Evolutionary conservation across 2,113 vertebrate species (phyloP).

Genomic region (Mus spicilegus): DNA sequence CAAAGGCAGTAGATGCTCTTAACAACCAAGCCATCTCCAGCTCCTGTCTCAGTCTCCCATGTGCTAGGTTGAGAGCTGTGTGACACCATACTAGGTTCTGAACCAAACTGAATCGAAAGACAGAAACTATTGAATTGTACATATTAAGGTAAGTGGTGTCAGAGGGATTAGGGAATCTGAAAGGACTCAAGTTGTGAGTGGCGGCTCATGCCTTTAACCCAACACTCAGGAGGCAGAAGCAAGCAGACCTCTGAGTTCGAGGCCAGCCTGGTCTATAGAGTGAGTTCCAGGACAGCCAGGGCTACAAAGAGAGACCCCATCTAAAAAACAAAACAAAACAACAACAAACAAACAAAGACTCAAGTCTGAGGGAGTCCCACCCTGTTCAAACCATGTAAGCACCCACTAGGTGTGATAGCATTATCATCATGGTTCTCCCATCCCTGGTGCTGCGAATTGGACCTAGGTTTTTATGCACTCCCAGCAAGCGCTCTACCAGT

Average conservation of each 20-base stretch:
- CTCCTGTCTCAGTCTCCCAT: not conserved
- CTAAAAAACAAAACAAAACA: not conserved
- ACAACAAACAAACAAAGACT: not conserved
- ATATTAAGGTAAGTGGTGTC: not conserved
- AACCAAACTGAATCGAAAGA: not conserved
- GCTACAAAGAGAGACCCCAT: not conserved
- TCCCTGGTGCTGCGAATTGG: too few relatives aligned
- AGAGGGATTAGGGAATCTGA: not conserved
- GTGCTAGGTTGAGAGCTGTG: not conserved
- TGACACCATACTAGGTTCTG: not conserved
- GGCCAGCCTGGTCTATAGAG: not conserved
- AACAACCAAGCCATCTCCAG: not conserved
- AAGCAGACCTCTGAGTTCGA: not conserved
- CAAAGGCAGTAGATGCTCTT: not conserved
- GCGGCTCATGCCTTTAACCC: too few relatives aligned
- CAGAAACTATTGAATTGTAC: not conserved
- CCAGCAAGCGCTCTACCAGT: too few relatives aligned
- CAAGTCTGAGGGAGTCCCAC: not conserved
- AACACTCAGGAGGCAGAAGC: not conserved
- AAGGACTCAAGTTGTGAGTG: not conserved
- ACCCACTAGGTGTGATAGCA: rapidly evolving
- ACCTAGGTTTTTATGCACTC: not conserved
- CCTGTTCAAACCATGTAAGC: too few relatives aligned
- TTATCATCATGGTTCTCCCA: not conserved
- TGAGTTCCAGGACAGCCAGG: not conserved